Evolutionary conservation across 2,888 invertebrate species (phyloP).

Genomic region (Griposia aprilina): DNA sequence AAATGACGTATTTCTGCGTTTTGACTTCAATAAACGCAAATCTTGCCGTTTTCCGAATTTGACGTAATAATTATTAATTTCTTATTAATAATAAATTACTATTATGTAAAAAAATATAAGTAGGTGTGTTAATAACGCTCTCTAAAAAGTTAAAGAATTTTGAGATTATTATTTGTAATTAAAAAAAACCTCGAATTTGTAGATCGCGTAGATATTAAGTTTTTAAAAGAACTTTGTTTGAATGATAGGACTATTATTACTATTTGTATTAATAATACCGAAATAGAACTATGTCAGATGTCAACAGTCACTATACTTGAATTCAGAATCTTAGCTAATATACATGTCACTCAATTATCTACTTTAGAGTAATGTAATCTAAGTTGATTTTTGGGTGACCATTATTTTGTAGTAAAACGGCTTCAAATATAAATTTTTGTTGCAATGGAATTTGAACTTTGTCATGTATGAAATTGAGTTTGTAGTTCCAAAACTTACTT

Average conservation of each 20-base stretch:
- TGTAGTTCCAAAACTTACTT: neutral
- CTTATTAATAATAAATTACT: conserved; percentile 28
- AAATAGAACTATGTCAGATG: neutral
- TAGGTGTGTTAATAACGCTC: conserved; percentile 52
- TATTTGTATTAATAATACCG: neutral
- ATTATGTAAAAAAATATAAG: conserved; percentile 33
- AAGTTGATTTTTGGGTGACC: neutral
- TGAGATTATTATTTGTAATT: conserved; percentile 54
- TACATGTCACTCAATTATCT: neutral
- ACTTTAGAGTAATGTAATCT: neutral
- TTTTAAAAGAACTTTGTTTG: conserved; percentile 26
- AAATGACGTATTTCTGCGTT: neutral
- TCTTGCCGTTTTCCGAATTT: conserved; percentile 38
- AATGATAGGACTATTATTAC: conserved; percentile 24
- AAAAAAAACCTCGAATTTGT: conserved; percentile 55
- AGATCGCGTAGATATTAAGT: conserved; percentile 47
- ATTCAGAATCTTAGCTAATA: neutral
- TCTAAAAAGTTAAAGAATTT: conserved; percentile 44
- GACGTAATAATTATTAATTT: conserved; percentile 19
- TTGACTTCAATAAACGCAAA: neutral
- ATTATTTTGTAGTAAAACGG: neutral
- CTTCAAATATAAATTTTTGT: neutral
- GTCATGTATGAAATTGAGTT: neutral
- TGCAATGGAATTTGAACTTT: conserved; percentile 1
- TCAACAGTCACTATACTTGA: neutral